phyloP scores from a whole-genome alignment of 1,140 invertebrate species.

The Drosophila cardini region DNA sequence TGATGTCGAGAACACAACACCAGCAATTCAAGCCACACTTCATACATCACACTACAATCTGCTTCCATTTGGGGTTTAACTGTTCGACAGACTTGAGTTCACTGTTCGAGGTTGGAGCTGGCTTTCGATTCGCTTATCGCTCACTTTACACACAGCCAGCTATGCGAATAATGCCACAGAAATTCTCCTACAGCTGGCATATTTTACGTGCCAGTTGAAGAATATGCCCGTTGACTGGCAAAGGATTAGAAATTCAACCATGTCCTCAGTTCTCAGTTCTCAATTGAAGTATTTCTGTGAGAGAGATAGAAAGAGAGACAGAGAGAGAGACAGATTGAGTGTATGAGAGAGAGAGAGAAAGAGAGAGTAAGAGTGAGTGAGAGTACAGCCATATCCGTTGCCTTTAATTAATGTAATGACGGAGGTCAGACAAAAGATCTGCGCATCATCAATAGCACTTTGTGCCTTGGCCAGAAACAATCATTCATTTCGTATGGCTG shows the following conservation, averaged over 20 bases:
- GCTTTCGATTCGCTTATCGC: slow-evolving; percentile 65
- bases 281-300: slow-evolving; percentile 17
- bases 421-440: slow-evolving; percentile 24
- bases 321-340: not conserved
- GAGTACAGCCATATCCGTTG: not conserved
- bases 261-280: slow-evolving; percentile 20
- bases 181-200: slow-evolving; percentile 73
- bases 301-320: not conserved
- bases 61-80: slow-evolving; percentile 2
- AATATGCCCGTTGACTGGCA: slow-evolving; percentile 43
- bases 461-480: slow-evolving; percentile 12
- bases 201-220: slow-evolving; percentile 71
- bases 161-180: slow-evolving; percentile 72
- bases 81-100: slow-evolving; percentile 6
- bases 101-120: not conserved
- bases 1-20: slow-evolving; percentile 22
- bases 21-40: slow-evolving; percentile 6
- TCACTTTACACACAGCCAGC: slow-evolving; percentile 79
- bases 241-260: slow-evolving; percentile 62
- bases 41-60: not conserved
- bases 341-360: not conserved
- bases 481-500: slow-evolving; percentile 41
- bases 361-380: not conserved
- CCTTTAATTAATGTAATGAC: slow-evolving; percentile 33
- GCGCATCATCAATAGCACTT: slow-evolving; percentile 23